A percentile compares a stretch with the other conserved stretches of the same genome.
phyloP scores from a whole-genome alignment of 2,888 invertebrate genomes.

The Sicus ferrugineus region DNA sequence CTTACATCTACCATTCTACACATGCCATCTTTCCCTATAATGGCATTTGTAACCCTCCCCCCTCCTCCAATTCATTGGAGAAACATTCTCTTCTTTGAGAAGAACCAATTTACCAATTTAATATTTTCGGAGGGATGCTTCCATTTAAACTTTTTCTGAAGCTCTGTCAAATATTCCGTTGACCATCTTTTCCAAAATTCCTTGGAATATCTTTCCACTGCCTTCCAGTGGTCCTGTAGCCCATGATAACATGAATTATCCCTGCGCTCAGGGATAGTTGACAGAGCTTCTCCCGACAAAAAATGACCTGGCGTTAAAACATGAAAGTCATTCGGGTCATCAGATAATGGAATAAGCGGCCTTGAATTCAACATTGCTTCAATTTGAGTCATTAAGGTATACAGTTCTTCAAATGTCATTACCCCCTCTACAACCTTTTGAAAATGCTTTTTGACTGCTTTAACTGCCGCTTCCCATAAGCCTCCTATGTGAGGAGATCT shows the following conservation, averaged over 20 bases:
- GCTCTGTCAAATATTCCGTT: conserved; percentile 7
- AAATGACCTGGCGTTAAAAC: conserved; percentile 21
- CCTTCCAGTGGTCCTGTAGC: conserved; percentile 7
- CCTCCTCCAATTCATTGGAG: too few relatives aligned
- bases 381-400: conserved; percentile 2
- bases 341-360: neutral
- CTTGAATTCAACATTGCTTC: conserved; percentile 13
- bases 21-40: neutral
- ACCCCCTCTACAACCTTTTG: neutral
- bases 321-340: conserved; percentile 4
- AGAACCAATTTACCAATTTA: neutral
- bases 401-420: conserved; percentile 14
- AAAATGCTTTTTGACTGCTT: neutral
- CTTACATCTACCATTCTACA: too few relatives aligned
- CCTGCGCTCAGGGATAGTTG: neutral
- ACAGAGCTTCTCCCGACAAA: conserved; percentile 5
- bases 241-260: conserved; percentile 11
- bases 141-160: neutral
- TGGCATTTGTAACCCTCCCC: neutral
- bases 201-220: too few relatives aligned
- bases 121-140: neutral
- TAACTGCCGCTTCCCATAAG: neutral
- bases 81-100: too few relatives aligned
- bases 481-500: conserved; percentile 2
- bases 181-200: conserved; percentile 14